Conservation (phyloP, 2,888 invertebrate genomes). For the Euspilapteryx auroguttella region DNA sequence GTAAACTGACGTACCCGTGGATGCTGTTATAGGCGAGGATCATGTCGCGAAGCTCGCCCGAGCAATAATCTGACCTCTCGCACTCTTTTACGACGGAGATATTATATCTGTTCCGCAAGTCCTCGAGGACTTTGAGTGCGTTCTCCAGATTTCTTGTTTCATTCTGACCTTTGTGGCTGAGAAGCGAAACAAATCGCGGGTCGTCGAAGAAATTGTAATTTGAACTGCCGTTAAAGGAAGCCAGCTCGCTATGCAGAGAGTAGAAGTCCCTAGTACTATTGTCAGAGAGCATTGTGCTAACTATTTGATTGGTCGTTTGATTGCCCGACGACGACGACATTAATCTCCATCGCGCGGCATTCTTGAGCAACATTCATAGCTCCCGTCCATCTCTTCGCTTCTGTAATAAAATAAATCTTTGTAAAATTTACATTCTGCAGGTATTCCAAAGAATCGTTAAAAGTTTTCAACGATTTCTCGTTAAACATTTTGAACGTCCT, state of each 20-base stretch:
- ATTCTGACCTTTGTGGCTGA: constrained; percentile 27
- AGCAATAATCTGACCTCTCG: constrained; percentile 54
- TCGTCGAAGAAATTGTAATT: constrained; percentile 31
- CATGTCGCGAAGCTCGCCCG: constrained; percentile 60
- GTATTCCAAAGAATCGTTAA: too few species aligned
- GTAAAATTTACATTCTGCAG: too few species aligned
- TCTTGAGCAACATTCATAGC: too few species aligned
- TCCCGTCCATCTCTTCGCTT: too few species aligned
- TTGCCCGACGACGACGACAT: too few species aligned
- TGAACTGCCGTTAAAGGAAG: constrained; percentile 16
- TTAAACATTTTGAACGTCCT: too few species aligned
- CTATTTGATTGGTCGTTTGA: too few species aligned
- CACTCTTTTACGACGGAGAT: constrained; percentile 40
- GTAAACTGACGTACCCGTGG: constrained; percentile 82
- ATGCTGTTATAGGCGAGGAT: constrained; percentile 67
- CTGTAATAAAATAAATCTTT: too few species aligned
- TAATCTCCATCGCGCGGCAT: too few species aligned
- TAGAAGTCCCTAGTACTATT: constrained; percentile 13
- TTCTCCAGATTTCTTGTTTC: constrained; percentile 27
- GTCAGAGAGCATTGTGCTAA: constrained; percentile 36
- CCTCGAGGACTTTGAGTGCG: constrained; percentile 32
- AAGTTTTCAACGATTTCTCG: too few species aligned
- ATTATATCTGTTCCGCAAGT: constrained; percentile 34
- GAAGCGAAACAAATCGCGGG: constrained; percentile 26
- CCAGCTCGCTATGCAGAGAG: background rate